Conservation (phyloP, 2,113 vertebrate genomes). For the Accipiter cooperii region DNA sequence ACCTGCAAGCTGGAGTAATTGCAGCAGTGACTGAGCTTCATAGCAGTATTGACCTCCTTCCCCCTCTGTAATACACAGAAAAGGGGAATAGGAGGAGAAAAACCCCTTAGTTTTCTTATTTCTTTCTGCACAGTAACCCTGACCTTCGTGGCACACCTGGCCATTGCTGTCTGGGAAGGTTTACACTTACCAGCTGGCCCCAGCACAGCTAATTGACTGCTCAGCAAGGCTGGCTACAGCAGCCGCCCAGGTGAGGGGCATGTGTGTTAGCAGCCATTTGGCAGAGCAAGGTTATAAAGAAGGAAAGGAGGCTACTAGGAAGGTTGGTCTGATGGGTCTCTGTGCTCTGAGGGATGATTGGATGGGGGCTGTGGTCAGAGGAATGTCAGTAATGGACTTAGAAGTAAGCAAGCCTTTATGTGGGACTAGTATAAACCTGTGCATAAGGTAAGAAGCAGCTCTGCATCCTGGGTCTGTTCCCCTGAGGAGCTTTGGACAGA, state of each 20-base stretch:
- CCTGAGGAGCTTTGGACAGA: not conserved
- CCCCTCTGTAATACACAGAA: not conserved
- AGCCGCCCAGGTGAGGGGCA: not conserved
- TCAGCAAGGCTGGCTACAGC: not conserved
- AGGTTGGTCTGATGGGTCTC: accelerated
- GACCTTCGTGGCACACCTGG: not conserved
- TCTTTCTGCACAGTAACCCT: not conserved
- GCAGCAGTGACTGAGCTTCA: not conserved
- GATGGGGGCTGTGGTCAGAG: not conserved
- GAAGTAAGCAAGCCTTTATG: not conserved
- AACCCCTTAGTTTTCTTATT: not conserved
- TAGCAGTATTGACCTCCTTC: not conserved
- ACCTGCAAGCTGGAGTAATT: not conserved
- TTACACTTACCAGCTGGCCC: not conserved
- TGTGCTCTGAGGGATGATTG: not conserved
- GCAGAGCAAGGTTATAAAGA: not conserved
- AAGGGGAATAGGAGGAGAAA: not conserved
- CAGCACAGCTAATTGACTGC: not conserved
- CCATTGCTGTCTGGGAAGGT: not conserved
- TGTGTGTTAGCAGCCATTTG: not conserved
- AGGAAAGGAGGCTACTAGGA: accelerated
- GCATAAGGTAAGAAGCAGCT: not conserved
- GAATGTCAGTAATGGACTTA: not conserved
- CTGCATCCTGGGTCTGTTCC: not conserved
- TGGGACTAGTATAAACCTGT: not conserved